Evolutionary conservation across 2,888 invertebrate species (phyloP), one percentile per base, ranked within the genome.

Genomic region (Acronicta leporina): DNA sequence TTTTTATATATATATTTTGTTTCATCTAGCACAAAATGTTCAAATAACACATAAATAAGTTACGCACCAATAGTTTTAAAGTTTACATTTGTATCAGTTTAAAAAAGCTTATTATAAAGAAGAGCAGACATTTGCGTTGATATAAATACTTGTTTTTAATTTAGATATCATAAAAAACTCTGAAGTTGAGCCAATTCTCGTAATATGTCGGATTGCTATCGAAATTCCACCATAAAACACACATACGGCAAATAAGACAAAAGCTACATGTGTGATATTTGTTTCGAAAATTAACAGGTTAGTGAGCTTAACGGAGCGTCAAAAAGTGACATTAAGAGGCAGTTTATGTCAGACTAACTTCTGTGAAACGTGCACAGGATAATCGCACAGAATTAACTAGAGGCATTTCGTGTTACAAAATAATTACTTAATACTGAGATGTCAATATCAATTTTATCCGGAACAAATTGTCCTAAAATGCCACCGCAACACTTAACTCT

Each of bases 401-500:
- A 68, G 73, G 63, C 51, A 73, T 78, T 78, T 68, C 61, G 62
- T 75, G 63, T 67, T 73, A 74, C 73, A 80, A 42, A 80, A 74
- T 77, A 76, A 81, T 81, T n/a, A n/a, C n/a, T n/a, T 79, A 82
- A 86, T 70, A 68, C 83, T 80, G 84, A 86, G 81, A 84, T 77
- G 79, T 73, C 75, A 81, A 79, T 81, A 88, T 87, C 74, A 87
- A 86, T 84, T 87, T 73, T 87, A 85, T 84, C 76, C 74, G 75
- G 75, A 80, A 86, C 86, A 86, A 38, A 89, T 87, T 87, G 80
- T 84, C 86, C 87, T 83, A 84, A 89, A 89, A 89, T 86, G 87
- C 85, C 87, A 79, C 84, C 81, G 84, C 86, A 89, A 91, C 93
- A 92, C 91, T 92, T 88, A 89, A 87, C 92, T 89, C 92, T 93